Conservation (phyloP, 2,113 vertebrate genomes). For the Malurus melanocephalus region DNA sequence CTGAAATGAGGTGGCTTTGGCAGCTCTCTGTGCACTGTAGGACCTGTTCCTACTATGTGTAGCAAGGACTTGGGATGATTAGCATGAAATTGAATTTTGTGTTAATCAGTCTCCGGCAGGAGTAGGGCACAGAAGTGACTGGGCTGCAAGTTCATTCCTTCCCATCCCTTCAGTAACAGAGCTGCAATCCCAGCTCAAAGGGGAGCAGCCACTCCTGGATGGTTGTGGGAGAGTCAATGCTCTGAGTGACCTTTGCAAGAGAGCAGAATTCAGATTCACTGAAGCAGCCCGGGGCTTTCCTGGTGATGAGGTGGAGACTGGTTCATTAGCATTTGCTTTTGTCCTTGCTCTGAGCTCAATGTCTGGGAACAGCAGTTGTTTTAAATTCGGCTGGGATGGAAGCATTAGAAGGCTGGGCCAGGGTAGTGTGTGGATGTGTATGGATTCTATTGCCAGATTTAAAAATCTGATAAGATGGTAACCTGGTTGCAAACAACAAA, state of each 20-base stretch:
- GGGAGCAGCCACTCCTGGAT: background rate
- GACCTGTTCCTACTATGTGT: background rate
- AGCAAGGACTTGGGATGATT: background rate
- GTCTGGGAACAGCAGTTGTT: background rate
- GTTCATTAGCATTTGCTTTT: background rate
- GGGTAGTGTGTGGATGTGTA: background rate
- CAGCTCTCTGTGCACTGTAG: background rate
- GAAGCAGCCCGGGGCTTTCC: background rate
- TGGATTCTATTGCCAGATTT: background rate
- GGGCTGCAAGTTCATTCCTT: background rate
- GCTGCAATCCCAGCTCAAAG: background rate
- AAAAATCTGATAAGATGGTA: background rate
- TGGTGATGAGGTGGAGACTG: background rate
- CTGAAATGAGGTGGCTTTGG: background rate
- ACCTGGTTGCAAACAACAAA: background rate
- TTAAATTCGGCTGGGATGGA: background rate
- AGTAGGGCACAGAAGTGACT: background rate
- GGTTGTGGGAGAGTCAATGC: background rate
- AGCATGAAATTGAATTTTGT: background rate
- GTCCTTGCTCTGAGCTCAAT: background rate
- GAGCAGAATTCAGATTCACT: background rate
- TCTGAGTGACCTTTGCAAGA: background rate
- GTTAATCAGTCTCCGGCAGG: background rate
- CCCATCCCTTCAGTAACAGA: background rate
- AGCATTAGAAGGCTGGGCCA: background rate